Conservation (phyloP, 2,888 invertebrate species). For the Reticulitermes lucifugus region DNA sequence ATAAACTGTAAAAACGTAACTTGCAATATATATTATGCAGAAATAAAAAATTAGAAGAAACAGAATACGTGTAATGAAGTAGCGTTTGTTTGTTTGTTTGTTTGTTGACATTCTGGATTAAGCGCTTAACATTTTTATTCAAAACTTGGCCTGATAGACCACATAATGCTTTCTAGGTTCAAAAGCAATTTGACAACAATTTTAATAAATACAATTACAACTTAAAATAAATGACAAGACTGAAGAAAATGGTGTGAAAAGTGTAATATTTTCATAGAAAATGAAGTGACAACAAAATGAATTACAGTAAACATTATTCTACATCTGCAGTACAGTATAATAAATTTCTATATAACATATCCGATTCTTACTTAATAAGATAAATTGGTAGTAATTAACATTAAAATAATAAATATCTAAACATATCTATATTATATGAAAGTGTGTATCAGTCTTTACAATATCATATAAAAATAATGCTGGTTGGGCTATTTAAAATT, state of each 20-base stretch:
- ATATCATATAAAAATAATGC: slow-evolving; percentile 12
- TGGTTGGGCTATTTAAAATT: not conserved
- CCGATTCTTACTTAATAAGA: not conserved
- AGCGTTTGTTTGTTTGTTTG: not conserved
- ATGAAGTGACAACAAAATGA: not conserved
- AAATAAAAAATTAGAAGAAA: not conserved
- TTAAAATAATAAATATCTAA: slow-evolving; percentile 7
- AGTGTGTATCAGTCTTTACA: not conserved
- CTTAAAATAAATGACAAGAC: not conserved
- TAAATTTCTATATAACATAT: not conserved
- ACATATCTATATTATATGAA: not conserved
- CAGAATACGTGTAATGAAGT: not conserved
- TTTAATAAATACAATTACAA: not conserved
- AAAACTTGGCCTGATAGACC: not conserved
- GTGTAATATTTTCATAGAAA: not conserved
- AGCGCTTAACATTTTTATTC: not conserved
- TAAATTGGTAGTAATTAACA: not conserved
- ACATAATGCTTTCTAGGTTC: not conserved
- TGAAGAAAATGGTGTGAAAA: not conserved
- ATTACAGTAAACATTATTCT: not conserved
- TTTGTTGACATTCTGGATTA: not conserved
- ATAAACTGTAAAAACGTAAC: too few species aligned
- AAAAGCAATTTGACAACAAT: not conserved
- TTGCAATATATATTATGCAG: too few species aligned
- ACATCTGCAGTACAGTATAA: not conserved